These are phyloP conservation scores for Pachycephala philippinensis DNA, from an alignment of 2,113 vertebrate species.

Conservation along the genomic window DNA sequence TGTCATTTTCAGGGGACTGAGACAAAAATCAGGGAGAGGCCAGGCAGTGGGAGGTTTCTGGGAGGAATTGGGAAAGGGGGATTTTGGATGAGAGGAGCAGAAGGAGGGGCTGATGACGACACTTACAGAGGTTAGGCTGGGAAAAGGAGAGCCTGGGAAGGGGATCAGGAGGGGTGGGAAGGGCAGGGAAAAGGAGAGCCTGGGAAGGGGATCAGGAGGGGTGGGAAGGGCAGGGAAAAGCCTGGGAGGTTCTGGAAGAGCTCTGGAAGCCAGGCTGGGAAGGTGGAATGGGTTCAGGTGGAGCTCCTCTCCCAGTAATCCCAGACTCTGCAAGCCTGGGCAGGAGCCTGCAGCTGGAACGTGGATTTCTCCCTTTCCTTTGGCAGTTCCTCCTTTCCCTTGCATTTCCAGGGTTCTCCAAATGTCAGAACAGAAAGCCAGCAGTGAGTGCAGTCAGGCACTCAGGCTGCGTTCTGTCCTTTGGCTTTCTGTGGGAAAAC, in stretches of 20 bases:
- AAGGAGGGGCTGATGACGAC: background rate
- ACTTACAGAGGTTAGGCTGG: background rate
- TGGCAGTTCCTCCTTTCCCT: background rate
- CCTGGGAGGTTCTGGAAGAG: background rate
- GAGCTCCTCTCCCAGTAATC: background rate
- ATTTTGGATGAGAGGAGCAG: background rate
- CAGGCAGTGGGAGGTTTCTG: background rate
- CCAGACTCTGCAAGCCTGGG: background rate
- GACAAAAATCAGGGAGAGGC: background rate
- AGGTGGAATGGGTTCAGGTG: background rate
- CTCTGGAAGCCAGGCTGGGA: background rate
- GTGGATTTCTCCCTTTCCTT: background rate
- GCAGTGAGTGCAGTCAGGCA: background rate
- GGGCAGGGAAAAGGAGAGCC: background rate
- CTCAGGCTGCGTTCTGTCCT: background rate
- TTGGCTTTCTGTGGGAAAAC: background rate
- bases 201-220: background rate
- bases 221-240: background rate
- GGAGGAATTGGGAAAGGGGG: background rate
- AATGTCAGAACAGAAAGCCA: background rate
- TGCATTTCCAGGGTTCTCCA: background rate
- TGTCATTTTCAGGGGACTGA: background rate
- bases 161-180: background rate
- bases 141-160: background rate
- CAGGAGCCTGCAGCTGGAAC: background rate